Evolutionary conservation across 2,113 vertebrate species (phyloP).

Genomic region (Gasterosteus nipponicus): DNA sequence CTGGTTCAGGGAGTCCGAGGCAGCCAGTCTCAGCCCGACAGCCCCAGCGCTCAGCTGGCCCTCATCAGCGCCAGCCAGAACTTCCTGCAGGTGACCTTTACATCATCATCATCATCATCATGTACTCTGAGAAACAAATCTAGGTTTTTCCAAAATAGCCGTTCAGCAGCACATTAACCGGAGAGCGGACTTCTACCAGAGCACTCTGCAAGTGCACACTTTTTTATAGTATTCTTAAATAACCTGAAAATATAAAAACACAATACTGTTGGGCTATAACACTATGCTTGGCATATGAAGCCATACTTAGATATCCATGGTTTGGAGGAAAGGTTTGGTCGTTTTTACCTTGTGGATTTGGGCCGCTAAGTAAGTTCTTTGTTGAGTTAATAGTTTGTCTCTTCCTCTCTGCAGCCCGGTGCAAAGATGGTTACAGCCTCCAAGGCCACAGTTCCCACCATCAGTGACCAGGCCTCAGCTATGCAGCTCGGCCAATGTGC

Average conservation of each 20-base stretch:
- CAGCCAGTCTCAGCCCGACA: slow-evolving; percentile 95
- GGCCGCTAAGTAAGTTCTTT: not conserved
- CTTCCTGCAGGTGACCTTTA: slow-evolving; percentile 90
- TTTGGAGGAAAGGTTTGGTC: not conserved
- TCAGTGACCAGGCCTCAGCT: slow-evolving; percentile 92
- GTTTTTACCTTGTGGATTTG: not conserved
- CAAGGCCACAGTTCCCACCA: slow-evolving; percentile 93
- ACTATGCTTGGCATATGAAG: too few relatives aligned
- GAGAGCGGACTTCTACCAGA: not conserved
- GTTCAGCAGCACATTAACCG: not conserved
- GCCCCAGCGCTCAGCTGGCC: slow-evolving; percentile 93
- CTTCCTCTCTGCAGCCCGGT: slow-evolving; percentile 84
- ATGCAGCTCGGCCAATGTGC: slow-evolving; percentile 99
- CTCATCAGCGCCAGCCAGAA: slow-evolving; percentile 96
- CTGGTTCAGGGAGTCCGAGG: slow-evolving; percentile 95
- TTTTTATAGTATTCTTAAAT: not conserved
- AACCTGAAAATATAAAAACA: not conserved
- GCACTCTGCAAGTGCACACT: not conserved
- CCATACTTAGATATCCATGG: too few relatives aligned
- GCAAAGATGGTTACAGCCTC: slow-evolving; percentile 96
- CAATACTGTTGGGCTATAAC: too few relatives aligned
- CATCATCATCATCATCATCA: not conserved
- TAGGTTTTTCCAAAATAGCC: not conserved
- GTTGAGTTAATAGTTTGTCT: not conserved
- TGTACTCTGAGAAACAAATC: not conserved